Evolutionary conservation across 2,888 invertebrate genomes (phyloP).

Genomic region (Philhelius pedissequus): DNA sequence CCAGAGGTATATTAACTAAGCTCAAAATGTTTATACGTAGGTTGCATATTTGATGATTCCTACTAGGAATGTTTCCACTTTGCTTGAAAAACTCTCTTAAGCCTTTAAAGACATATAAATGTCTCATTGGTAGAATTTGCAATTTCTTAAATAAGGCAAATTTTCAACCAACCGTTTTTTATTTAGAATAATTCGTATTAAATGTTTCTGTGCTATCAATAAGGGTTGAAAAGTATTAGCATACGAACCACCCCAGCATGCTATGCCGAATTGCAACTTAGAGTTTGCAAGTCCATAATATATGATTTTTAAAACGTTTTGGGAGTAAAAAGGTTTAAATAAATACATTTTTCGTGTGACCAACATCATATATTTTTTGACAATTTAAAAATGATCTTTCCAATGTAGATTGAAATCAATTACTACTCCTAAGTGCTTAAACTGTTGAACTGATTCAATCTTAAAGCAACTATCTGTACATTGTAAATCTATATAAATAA

Average conservation of each 20-base stretch:
- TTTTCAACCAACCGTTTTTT: neutral
- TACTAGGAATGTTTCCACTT: neutral
- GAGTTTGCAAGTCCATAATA: no score
- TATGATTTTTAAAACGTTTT: neutral
- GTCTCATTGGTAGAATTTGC: no score
- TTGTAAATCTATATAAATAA: no score
- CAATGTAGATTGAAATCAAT: neutral
- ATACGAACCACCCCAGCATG: no score
- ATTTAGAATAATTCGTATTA: neutral
- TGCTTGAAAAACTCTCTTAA: no score
- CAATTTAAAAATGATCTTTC: neutral
- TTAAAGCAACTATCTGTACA: no score
- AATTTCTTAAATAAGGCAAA: neutral
- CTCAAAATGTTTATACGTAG: slow-evolving; percentile 7
- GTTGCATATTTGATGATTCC: neutral
- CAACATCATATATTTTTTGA: no score
- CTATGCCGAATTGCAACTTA: no score
- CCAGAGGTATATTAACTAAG: neutral
- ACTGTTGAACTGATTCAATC: neutral
- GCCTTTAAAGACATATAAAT: no score
- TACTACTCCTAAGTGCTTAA: neutral
- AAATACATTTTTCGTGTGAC: no score
- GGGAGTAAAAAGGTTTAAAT: neutral
- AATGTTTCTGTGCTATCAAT: neutral
- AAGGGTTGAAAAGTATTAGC: no score